Percentiles rank a stretch among this genome's conserved stretches.
phyloP scores from a whole-genome alignment of 2,888 invertebrate species.

The Pachymerium ferrugineum region DNA sequence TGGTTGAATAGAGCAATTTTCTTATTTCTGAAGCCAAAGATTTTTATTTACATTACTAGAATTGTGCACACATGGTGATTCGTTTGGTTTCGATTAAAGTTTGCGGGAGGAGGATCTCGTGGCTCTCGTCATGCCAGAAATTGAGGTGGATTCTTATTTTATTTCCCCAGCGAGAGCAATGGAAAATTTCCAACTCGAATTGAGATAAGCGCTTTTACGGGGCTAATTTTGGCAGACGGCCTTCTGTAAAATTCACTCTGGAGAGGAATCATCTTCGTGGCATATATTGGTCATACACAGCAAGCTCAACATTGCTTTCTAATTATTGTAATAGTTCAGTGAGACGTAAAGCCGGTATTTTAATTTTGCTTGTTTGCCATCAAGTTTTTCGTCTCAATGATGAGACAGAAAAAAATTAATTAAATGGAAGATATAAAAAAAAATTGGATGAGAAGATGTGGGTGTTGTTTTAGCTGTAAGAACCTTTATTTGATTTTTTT shows the following conservation, averaged over 20 bases:
- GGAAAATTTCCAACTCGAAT: constrained; percentile 18
- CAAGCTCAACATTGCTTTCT: constrained; percentile 11
- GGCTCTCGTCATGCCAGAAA: constrained; percentile 18
- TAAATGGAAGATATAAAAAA: no score
- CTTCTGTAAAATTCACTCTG: constrained; percentile 14
- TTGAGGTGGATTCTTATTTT: constrained; percentile 18
- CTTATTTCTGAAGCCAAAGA: neutral
- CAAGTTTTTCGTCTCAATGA: no score
- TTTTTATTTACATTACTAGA: constrained; percentile 18
- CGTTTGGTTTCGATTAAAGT: constrained; percentile 21
- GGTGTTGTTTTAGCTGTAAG: no score
- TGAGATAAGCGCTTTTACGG: constrained; percentile 21
- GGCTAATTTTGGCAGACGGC: constrained; percentile 11
- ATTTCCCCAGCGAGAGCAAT: constrained; percentile 15
- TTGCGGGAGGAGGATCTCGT: constrained; percentile 13
- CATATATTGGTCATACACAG: constrained; percentile 2
- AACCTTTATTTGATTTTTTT: no score
- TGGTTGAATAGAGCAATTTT: neutral
- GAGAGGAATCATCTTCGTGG: constrained; percentile 15
- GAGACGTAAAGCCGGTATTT: neutral
- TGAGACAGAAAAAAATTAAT: no score
- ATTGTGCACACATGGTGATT: constrained; percentile 18
- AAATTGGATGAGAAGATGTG: no score
- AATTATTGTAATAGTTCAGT: constrained; percentile 10
- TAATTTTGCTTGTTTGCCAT: neutral